A percentile compares a stretch with the other conserved stretches of the same genome.
phyloP scores from a whole-genome alignment of 2,888 invertebrate species.

The Heliconius cydno region DNA sequence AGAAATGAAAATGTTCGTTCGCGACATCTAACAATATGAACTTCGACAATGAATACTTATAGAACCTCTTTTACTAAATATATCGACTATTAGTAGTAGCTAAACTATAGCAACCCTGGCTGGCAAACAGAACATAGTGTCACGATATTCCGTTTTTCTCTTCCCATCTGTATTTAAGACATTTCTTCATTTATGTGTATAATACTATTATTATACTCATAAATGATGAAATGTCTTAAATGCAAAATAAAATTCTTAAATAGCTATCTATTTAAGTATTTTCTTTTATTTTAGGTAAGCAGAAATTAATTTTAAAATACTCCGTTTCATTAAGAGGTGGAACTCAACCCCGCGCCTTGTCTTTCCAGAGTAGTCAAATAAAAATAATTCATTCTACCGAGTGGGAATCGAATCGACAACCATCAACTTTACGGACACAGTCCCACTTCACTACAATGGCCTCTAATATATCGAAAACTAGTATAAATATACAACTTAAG shows the following conservation, averaged over 20 bases:
- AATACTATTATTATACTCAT: no score
- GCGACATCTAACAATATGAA: slow-evolving; percentile 9
- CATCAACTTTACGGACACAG: background rate
- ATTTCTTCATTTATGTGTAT: no score
- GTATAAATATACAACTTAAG: no score
- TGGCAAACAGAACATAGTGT: no score
- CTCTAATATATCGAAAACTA: no score
- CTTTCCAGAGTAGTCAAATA: background rate
- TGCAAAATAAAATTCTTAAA: no score
- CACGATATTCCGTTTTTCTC: no score
- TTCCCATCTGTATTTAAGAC: no score
- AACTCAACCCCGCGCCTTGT: background rate
- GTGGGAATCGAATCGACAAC: background rate
- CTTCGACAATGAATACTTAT: background rate
- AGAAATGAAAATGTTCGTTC: background rate
- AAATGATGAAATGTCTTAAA: no score
- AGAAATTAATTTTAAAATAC: background rate
- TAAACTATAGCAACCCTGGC: no score
- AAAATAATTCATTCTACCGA: background rate
- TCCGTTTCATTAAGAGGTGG: background rate
- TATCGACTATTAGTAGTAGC: background rate
- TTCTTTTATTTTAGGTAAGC: no score
- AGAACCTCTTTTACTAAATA: background rate
- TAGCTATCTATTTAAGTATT: no score
- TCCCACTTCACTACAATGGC: background rate